phyloP scores from a whole-genome alignment of 2,888 invertebrate genomes.

The Tetropium fuscum region DNA sequence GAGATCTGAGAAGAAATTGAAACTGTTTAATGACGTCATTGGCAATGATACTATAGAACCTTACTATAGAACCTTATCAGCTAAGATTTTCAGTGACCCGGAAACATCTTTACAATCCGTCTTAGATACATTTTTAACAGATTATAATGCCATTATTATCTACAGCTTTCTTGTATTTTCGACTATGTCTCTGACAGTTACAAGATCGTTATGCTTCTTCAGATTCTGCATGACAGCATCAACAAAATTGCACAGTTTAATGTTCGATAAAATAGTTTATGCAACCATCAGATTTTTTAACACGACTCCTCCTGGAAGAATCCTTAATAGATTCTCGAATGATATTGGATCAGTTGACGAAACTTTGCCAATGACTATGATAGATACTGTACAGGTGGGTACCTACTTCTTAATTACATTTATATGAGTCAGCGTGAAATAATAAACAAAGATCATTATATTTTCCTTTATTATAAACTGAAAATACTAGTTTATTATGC shows the following conservation, averaged over 20 bases:
- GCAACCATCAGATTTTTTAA: slow-evolving; percentile 76
- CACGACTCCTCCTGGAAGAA: slow-evolving; percentile 71
- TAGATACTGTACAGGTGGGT: slow-evolving; percentile 62
- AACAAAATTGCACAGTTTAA: slow-evolving; percentile 68
- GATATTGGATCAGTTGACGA: slow-evolving; percentile 72
- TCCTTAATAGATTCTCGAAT: slow-evolving; percentile 77
- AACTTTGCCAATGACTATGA: slow-evolving; percentile 64
- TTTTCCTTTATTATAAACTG: too few relatives aligned
- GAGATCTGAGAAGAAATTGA: too few relatives aligned
- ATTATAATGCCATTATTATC: slow-evolving; percentile 61
- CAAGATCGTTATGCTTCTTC: slow-evolving; percentile 67
- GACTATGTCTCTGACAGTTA: slow-evolving; percentile 63
- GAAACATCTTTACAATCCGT: background rate
- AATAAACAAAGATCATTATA: too few relatives aligned
- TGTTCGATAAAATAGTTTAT: slow-evolving; percentile 67
- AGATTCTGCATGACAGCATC: slow-evolving; percentile 67
- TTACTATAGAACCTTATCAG: too few relatives aligned
- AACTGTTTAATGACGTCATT: too few relatives aligned
- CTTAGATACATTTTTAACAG: background rate
- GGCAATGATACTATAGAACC: too few relatives aligned
- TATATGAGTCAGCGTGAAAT: too few relatives aligned
- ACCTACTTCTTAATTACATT: too few relatives aligned
- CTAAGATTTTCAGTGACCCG: background rate
- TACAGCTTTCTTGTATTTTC: slow-evolving; percentile 44
- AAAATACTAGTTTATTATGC: too few relatives aligned